Base-by-base conservation (phyloP, 2,797 vertebrate genomes). In the Sciurus vulgaris region DNA sequence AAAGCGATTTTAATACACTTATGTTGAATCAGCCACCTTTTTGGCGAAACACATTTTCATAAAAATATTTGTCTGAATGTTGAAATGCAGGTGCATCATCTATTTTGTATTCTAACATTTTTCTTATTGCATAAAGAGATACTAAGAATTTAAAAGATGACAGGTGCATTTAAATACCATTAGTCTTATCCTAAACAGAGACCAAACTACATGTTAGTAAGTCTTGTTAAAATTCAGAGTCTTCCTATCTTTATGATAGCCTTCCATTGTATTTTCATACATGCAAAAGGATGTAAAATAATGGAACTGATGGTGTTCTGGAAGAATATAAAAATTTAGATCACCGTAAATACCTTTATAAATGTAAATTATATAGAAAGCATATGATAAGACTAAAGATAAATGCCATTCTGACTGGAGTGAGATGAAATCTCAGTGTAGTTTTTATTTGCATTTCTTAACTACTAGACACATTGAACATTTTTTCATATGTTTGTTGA, bases 101-200 rank as follows among this genome's bases (percentile, higher is more conserved):
- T 94, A 79, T 85, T 41, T 73, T 96, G 44, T 28, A 88, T 28
- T 70, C 35, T 91, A 94, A 88, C 33, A 95, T 59, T 86, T 93
- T 83, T 86, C 70, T 93, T 77, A 65, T 94, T 95, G 86, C 54
- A 70, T 81, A 93, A 90, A 93, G 85, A 94, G 33, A 41, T 54
- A 89, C 33, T 74, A 95, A 87, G 15, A 84, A 56, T 86, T 91
- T 84, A 81, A 90, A 87, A 70, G 54, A 14, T 51, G 51, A 81
- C 84, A 95, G n/a, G 51, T 94, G 51, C 26, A 47, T 44, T 91
- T 87, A 93, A 93, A 93, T 78, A 49, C 4, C 22, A 65, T 73
- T 59, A 87, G n/a, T 95, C n/a, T 78, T 94, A 72, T 38, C 63
- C 59, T 69, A 89, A 95, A 72, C 12, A 96, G 61, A 72, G 33